These are phyloP conservation scores for Drosophila trichaetosa DNA, from an alignment of 2,888 invertebrate species.

Conservation along the genomic window DNA sequence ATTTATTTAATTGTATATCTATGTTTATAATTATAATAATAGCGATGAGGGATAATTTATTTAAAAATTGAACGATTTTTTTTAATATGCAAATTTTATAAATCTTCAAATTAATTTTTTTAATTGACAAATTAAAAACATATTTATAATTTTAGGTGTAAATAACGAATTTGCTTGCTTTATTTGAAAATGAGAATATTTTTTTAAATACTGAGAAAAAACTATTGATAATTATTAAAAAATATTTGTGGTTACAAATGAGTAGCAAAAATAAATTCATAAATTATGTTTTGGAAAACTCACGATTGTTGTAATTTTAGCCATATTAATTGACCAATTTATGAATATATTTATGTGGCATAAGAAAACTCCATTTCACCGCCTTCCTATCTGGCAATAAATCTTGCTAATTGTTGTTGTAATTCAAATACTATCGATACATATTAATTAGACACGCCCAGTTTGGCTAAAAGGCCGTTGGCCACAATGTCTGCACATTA, in stretches of 20 bases:
- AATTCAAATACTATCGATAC: conserved; percentile 78
- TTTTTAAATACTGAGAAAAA: no score
- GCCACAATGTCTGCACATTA: conserved; percentile 53
- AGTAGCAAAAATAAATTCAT: neutral
- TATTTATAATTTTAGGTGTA: no score
- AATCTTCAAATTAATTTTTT: no score
- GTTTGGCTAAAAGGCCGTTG: conserved; percentile 38
- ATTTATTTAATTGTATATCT: neutral
- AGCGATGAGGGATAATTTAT: neutral
- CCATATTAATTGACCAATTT: conserved; percentile 68
- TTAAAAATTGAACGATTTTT: neutral
- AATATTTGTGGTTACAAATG: neutral
- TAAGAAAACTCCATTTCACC: conserved; percentile 59
- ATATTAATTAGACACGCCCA: conserved; percentile 77
- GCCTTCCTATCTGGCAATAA: conserved; percentile 65
- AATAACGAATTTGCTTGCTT: no score
- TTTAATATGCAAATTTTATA: no score
- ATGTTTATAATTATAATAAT: neutral
- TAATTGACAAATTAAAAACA: no score
- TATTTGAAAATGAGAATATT: no score
- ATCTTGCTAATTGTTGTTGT: conserved; percentile 75
- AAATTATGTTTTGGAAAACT: neutral
- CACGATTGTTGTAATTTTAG: conserved; percentile 47
- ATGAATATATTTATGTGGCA: conserved; percentile 55
- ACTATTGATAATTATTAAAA: neutral